Base-by-base conservation (phyloP, 37 sponge, comb jelly and placozoan genomes). In the Mnemiopsis leidyi region DNA sequence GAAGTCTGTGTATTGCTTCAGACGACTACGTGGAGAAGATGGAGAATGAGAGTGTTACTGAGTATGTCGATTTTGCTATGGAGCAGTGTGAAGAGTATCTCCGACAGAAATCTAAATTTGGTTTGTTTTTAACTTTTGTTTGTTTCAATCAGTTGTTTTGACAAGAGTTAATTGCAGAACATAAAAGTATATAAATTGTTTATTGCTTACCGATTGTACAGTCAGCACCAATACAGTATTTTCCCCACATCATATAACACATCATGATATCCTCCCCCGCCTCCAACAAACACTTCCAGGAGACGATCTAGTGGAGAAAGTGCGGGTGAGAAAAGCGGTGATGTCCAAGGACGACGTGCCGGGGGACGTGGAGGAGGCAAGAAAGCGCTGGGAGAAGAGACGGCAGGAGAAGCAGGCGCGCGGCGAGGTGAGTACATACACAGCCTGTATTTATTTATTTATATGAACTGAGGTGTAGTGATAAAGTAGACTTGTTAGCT, bases 1-100 rank as follows among this genome's bases (percentile, higher is more conserved):
- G 94, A 40, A 94, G 76, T 93, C 83, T 97, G 61, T 82, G 77
- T 0, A 96, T 94, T 29, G 96, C 98, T 0, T 93, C 96, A 37
- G 68, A 38, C 38, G 94, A 95, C 69, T 96, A 88, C 93, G 98
- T 97, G 39, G 95, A 96, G 28, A 96, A 97, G 94, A 83, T 93
- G 40, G 98, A 96, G 69, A 96, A 76, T 33, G 96, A 97, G 0
- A 93, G 95, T 32, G 77, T 97, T 26, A 34, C 39, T n/a, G 96
- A 95, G 95, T 97, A 85, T 61, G 39, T 85, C 48, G 30, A 39
- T 26, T 85, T 85, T 33, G 90, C 90, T 16, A 85, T 85, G 90
- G 90, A 85, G 39, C 90, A 38, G 90, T 85, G 90, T 39, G 35
- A 32, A 18, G 36, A 40, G n/a, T 40, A 85, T 33, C 48, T 85